phyloP scores from a whole-genome alignment of 2,797 vertebrate species.

The Sebastolobus alascanus region DNA sequence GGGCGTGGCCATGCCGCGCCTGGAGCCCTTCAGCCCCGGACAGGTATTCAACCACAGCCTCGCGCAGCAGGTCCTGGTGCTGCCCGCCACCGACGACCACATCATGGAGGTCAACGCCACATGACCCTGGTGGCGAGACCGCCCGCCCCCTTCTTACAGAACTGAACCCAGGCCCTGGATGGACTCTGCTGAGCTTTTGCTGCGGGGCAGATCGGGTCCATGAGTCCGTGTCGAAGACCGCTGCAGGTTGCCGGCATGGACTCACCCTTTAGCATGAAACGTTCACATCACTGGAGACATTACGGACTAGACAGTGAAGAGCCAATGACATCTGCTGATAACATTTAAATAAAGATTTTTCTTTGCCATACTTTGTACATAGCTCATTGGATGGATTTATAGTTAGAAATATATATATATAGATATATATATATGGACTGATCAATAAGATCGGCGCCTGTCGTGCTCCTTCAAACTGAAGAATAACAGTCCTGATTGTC shows the following conservation, averaged over 20 bases:
- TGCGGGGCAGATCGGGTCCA: slow-evolving; percentile 36
- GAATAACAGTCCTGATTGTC: slow-evolving; percentile 67
- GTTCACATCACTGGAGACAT: slow-evolving; percentile 66
- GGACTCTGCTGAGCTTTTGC: slow-evolving; percentile 59
- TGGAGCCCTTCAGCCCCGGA: slow-evolving; percentile 91
- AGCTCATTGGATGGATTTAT: slow-evolving; percentile 78
- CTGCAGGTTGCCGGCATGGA: slow-evolving; percentile 47
- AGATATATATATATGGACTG: slow-evolving; percentile 68
- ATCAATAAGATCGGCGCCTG: slow-evolving; percentile 49
- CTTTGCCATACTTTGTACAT: slow-evolving; percentile 79
- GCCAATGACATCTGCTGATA: slow-evolving; percentile 66
- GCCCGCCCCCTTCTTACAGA: slow-evolving; percentile 17
- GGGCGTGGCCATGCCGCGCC: slow-evolving; percentile 93
- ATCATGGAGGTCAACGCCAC: slow-evolving; percentile 96
- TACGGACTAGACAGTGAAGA: slow-evolving; percentile 57
- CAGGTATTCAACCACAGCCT: slow-evolving; percentile 94
- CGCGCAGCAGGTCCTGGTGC: slow-evolving; percentile 91
- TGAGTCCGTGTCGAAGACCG: slow-evolving; percentile 42
- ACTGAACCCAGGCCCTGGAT: slow-evolving; percentile 55
- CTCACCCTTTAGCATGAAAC: slow-evolving; percentile 68
- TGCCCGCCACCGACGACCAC: slow-evolving; percentile 94
- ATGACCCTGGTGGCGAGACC: slow-evolving; percentile 83
- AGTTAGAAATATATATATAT: slow-evolving; percentile 70
- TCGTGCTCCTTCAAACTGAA: slow-evolving; percentile 52
- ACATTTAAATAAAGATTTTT: slow-evolving; percentile 63